A percentile compares a stretch with the other conserved stretches of the same genome.
Conservation (phyloP, 2,113 vertebrate species). For the Megaptera novaeangliae region DNA sequence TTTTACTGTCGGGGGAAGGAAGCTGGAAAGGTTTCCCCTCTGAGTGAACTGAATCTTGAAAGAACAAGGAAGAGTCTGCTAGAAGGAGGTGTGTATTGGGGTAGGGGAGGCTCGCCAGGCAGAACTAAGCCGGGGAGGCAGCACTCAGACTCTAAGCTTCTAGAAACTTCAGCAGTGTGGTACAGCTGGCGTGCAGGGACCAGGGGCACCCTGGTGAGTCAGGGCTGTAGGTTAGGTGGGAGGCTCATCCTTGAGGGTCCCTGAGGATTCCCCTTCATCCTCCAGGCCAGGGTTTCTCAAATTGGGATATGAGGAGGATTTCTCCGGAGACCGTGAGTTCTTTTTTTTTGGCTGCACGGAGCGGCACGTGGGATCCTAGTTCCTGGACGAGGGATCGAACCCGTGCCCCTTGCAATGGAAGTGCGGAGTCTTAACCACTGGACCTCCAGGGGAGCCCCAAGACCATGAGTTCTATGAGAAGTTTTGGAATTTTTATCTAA, state of each 20-base stretch:
- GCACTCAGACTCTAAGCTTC: not conserved
- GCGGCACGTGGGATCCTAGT: too few species aligned
- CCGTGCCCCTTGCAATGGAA: too few species aligned
- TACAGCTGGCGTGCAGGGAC: accelerated
- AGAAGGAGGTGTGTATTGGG: not conserved
- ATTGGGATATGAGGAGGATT: not conserved
- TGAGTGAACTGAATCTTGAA: not conserved
- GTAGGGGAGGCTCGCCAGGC: not conserved
- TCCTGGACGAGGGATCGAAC: too few species aligned
- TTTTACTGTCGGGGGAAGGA: accelerated
- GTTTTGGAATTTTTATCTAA: not conserved
- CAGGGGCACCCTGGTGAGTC: not conserved
- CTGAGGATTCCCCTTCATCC: accelerated
- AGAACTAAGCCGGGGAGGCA: not conserved
- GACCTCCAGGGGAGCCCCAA: not conserved
- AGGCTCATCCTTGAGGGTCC: not conserved
- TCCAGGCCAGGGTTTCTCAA: not conserved
- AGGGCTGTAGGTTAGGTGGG: not conserved
- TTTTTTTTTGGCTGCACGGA: too few species aligned
- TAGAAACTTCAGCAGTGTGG: not conserved
- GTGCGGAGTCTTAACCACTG: too few species aligned
- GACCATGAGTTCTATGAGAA: not conserved
- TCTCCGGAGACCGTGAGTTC: not conserved
- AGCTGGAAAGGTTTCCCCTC: not conserved
- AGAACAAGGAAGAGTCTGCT: not conserved